phyloP scores from a whole-genome alignment of 2,113 vertebrate species.

The Stigmatopora argus region DNA sequence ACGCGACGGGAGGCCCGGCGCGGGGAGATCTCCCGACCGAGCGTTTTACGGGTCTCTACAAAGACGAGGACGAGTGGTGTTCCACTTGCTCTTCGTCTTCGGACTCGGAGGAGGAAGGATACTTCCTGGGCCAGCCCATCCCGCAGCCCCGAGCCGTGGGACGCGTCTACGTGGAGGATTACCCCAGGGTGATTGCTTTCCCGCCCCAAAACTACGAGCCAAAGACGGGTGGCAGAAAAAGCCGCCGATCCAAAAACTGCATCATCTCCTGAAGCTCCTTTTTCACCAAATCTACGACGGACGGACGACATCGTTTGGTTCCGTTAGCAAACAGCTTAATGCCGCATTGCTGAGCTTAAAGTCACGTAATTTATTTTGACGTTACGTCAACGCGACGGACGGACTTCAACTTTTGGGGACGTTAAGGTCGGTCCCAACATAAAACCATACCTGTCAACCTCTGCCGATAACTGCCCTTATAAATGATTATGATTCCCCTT shows the following conservation, averaged over 20 bases:
- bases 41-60: constrained; percentile 75
- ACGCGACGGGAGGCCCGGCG: constrained; percentile 70
- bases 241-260: constrained; percentile 92
- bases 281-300: constrained; percentile 18
- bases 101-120: constrained; percentile 93
- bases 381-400: too few species aligned
- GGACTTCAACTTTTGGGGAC: too few species aligned
- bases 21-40: constrained; percentile 73
- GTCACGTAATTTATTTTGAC: too few species aligned
- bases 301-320: constrained; percentile 17
- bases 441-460: too few species aligned
- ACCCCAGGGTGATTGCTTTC: constrained; percentile 76
- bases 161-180: constrained; percentile 84
- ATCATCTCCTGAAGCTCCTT: constrained; percentile 83
- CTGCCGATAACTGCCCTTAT: too few species aligned
- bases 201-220: constrained; percentile 74
- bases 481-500: too few species aligned
- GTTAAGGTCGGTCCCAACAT: too few species aligned
- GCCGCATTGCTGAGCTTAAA: neutral
- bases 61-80: constrained; percentile 85
- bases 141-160: constrained; percentile 78
- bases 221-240: constrained; percentile 85
- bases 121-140: constrained; percentile 93
- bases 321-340: constrained; percentile 19
- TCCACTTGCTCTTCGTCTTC: constrained; percentile 90